These are phyloP conservation scores for Stegodyphus mimosarum DNA, from an alignment of 1,140 invertebrate genomes.

Conservation along the genomic window DNA sequence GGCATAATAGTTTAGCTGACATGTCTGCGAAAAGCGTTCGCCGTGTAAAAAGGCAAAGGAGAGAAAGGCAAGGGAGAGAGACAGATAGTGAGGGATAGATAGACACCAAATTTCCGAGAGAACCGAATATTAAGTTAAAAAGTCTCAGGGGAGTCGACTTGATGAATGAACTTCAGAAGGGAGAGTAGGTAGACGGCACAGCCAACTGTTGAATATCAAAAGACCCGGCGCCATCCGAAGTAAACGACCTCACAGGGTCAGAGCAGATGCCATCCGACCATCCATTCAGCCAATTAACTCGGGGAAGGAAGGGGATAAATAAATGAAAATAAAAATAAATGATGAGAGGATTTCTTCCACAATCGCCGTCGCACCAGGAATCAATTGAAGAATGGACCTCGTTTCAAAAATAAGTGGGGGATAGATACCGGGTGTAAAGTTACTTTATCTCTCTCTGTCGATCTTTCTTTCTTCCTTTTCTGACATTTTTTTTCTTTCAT, in stretches of 20 bases:
- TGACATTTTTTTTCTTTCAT: too few species aligned
- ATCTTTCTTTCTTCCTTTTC: too few species aligned
- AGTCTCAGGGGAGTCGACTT: conserved; percentile 5
- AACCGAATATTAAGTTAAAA: conserved; percentile 1
- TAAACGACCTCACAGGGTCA: conserved; percentile 36
- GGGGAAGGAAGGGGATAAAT: conserved; percentile 24
- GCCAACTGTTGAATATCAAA: conserved; percentile 51
- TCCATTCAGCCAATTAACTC: conserved; percentile 44
- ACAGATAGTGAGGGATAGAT: too few species aligned
- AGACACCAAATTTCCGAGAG: too few species aligned
- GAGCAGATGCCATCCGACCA: conserved; percentile 38
- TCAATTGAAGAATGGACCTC: conserved; percentile 46
- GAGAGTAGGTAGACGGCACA: neutral
- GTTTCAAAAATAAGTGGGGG: conserved; percentile 41
- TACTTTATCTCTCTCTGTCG: too few species aligned
- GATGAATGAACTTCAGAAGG: conserved; percentile 19
- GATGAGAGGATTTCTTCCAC: conserved; percentile 19
- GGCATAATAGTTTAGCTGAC: too few species aligned
- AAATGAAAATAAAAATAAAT: conserved; percentile 46
- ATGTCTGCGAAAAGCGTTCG: too few species aligned
- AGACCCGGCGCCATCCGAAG: conserved; percentile 29
- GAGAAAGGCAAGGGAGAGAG: too few species aligned
- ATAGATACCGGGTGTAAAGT: neutral
- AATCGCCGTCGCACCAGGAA: conserved; percentile 27
- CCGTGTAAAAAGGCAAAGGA: too few species aligned